Conservation (phyloP, 2,888 invertebrate genomes). For the Torymus tubicola region DNA sequence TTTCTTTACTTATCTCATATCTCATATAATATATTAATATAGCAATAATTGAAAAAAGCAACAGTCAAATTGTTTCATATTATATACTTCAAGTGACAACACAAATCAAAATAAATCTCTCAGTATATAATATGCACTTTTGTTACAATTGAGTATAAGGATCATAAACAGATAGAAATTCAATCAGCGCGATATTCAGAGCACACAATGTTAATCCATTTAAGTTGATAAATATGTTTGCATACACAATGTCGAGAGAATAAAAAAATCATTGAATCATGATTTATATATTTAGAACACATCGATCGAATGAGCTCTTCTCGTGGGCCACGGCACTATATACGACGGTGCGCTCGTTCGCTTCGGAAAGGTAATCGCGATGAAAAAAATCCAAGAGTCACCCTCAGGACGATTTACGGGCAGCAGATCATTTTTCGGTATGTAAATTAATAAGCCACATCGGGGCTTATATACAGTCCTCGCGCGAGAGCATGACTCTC, state of each 20-base stretch:
- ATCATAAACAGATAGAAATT: no score
- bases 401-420: constrained; percentile 26
- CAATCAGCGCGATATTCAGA: no score
- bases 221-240: constrained; percentile 17
- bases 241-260: constrained; percentile 1
- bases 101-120: no score
- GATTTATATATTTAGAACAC: constrained; percentile 22
- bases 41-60: no score
- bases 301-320: background rate
- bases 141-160: no score
- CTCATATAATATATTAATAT: no score
- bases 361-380: constrained; percentile 31
- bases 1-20: no score
- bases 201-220: background rate
- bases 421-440: constrained; percentile 42
- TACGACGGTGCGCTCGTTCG: background rate
- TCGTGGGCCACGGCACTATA: background rate
- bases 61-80: no score
- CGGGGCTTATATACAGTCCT: background rate
- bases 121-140: no score
- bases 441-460: constrained; percentile 52
- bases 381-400: constrained; percentile 49
- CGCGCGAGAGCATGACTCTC: constrained; percentile 33
- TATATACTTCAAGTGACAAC: no score
- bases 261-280: constrained; percentile 6